Base-by-base conservation (phyloP, 37 sponge, comb jelly and placozoan species). In the Bolinopsis microptera region DNA sequence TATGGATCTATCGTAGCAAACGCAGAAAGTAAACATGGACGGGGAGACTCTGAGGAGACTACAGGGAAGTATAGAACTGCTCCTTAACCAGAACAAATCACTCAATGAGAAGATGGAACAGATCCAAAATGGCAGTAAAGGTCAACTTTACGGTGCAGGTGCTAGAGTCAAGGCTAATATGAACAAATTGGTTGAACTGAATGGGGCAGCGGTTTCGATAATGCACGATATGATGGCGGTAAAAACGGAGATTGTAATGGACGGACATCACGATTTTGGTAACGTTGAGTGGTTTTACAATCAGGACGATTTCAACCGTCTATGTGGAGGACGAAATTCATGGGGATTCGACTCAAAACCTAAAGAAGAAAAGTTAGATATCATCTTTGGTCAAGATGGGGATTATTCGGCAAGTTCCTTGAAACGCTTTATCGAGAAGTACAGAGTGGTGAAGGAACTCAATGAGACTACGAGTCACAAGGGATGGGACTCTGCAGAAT, bases 301-400 rank as follows among this genome's bases (percentile, higher is more conserved):
- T 13, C 21, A 77, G 3, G 80, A 35, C 1, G 80, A 32, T 32
- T 32, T 77, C 13, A 5, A 48, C 13, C 61, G 61, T 48, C 13
- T 48, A 48, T 21, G 27, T 16, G 21, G 21, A 21, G 80, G 37
- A 77, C 0, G 1, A 1, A 32, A 77, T 13, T 32, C 37, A 34
- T 13, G 21, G 80, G 80, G 33, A 77, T 35, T 77, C 5, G 33
- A 32, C 27, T 16, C 18, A 48, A 13, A 13, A 48, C 61, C 61
- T 18, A 48, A 13, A 48, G 80, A 77, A 32, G 80, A 77, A 35
- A 77, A 77, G 80, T 16, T 77, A 36, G 80, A 77, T 32, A 32
- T 27, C 9, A 32, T 77, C 18, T 77, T 77, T 18, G 80, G 80
- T 0, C 33, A 77, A 35, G 80, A 34, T 9, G 80, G 80, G 33